These are phyloP conservation scores for Sminthurides aquaticus DNA, from an alignment of 2,888 invertebrate genomes.

Conservation along the genomic window DNA sequence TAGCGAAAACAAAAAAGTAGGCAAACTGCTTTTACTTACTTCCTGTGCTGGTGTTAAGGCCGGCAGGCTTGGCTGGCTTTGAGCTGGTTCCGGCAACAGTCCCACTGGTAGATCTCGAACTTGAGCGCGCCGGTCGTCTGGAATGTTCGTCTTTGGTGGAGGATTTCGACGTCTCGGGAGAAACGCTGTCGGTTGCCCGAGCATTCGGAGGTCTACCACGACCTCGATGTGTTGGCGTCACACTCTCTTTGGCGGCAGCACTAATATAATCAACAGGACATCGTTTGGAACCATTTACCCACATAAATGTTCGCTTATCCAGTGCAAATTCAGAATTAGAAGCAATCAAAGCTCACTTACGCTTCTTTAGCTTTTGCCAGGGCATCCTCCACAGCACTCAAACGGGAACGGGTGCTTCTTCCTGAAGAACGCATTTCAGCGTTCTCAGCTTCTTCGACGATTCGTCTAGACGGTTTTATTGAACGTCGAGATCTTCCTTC, in stretches of 20 bases:
- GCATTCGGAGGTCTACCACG: not conserved
- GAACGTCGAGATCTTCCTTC: conserved; percentile 16
- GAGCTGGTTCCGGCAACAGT: too few relatives aligned
- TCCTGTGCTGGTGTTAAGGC: too few relatives aligned
- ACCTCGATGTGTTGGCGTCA: not conserved
- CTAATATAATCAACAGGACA: too few relatives aligned
- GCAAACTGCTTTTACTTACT: too few relatives aligned
- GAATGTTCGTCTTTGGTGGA: not conserved
- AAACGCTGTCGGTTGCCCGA: not conserved
- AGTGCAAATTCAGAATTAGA: not conserved
- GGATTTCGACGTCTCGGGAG: not conserved
- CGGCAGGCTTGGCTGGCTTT: too few relatives aligned
- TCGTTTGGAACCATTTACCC: not conserved
- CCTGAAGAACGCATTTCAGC: not conserved
- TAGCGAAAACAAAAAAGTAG: too few relatives aligned
- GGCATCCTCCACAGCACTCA: conserved; percentile 7
- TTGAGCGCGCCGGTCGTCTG: not conserved
- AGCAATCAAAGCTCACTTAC: conserved; percentile 2
- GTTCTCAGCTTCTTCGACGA: not conserved
- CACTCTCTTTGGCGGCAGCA: too few relatives aligned
- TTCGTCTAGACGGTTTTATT: not conserved
- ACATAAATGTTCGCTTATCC: not conserved
- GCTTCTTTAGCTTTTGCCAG: conserved; percentile 10
- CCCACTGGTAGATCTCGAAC: too few relatives aligned
- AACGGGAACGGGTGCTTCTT: conserved; percentile 4